phyloP scores from a whole-genome alignment of 2,113 vertebrate genomes.

The Phyllopteryx taeniolatus region DNA sequence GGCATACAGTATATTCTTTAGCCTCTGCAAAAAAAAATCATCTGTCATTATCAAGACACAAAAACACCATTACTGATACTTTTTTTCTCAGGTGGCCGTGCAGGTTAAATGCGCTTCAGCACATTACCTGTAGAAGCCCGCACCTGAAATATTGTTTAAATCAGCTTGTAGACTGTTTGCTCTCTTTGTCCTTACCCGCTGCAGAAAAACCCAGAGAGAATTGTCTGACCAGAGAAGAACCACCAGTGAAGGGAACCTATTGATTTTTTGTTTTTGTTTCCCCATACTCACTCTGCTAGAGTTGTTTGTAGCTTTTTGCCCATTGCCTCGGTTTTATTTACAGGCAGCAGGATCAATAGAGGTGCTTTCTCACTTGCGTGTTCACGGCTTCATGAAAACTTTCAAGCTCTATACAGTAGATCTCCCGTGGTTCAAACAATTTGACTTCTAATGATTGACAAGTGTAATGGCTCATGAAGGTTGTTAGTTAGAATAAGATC shows the following conservation, averaged over 20 bases:
- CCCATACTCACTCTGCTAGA: conserved; percentile 60
- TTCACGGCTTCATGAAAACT: conserved; percentile 71
- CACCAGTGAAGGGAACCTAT: conserved; percentile 67
- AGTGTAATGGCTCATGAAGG: conserved; percentile 72
- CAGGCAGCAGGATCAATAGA: conserved; percentile 70
- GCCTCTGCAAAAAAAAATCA: neutral
- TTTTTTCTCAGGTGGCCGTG: conserved; percentile 31
- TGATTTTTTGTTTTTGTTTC: conserved; percentile 63
- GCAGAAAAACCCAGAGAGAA: conserved; percentile 60
- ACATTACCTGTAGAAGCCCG: conserved; percentile 24
- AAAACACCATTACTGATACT: conserved; percentile 1
- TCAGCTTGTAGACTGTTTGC: conserved; percentile 47
- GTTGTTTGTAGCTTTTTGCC: conserved; percentile 75
- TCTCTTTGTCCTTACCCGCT: conserved; percentile 25
- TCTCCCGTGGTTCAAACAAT: conserved; percentile 68
- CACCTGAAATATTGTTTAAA: conserved; percentile 51
- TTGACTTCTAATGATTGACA: conserved; percentile 75
- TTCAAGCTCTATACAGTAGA: conserved; percentile 37
- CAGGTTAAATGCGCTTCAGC: conserved; percentile 44
- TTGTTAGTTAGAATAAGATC: conserved; percentile 34
- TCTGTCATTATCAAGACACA: neutral
- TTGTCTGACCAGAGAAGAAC: conserved; percentile 64
- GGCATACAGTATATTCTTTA: no score
- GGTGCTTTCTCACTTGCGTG: conserved; percentile 66
- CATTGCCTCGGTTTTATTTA: conserved; percentile 72